phyloP scores from a whole-genome alignment of 1,140 invertebrate genomes.

The Hyposmocoma kahamanoa region DNA sequence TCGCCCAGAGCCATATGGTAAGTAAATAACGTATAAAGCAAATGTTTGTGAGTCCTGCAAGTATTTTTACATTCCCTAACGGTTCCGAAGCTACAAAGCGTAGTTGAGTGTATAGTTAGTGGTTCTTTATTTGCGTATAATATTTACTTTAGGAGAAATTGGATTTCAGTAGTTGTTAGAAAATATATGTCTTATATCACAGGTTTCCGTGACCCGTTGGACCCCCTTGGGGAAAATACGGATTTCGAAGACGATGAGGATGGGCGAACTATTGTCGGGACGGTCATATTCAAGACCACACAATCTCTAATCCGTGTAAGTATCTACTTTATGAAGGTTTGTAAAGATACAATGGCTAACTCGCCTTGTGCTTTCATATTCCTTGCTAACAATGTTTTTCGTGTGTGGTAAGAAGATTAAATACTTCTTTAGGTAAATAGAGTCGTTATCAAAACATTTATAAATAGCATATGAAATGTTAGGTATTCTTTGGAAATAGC shows the following conservation, averaged over 20 bases:
- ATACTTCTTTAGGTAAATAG: too few relatives aligned
- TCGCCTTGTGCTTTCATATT: too few relatives aligned
- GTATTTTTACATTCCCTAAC: not conserved
- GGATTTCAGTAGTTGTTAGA: not conserved
- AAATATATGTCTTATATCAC: not conserved
- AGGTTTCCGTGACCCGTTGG: conserved; percentile 44
- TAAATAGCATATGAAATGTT: too few relatives aligned
- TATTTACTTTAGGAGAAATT: not conserved
- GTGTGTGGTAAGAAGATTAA: too few relatives aligned
- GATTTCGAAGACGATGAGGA: conserved; percentile 63
- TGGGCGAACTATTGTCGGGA: conserved; percentile 52
- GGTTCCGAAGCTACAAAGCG: not conserved
- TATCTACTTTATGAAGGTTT: too few relatives aligned
- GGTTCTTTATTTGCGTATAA: not conserved
- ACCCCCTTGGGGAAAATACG: conserved; percentile 37
- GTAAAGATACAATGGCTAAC: not conserved
- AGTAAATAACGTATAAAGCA: conserved; percentile 12
- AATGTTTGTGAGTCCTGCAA: not conserved
- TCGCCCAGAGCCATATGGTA: conserved; percentile 51
- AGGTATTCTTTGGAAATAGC: too few relatives aligned
- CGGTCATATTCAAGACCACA: conserved; percentile 57
- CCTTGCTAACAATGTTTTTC: too few relatives aligned
- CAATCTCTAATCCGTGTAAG: conserved; percentile 54
- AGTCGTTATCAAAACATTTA: too few relatives aligned
- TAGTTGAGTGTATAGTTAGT: not conserved